Percentiles rank a stretch among this genome's conserved stretches.
Evolutionary conservation across 2,888 invertebrate genomes (phyloP).

Genomic region (Tanypteryx hageni): DNA sequence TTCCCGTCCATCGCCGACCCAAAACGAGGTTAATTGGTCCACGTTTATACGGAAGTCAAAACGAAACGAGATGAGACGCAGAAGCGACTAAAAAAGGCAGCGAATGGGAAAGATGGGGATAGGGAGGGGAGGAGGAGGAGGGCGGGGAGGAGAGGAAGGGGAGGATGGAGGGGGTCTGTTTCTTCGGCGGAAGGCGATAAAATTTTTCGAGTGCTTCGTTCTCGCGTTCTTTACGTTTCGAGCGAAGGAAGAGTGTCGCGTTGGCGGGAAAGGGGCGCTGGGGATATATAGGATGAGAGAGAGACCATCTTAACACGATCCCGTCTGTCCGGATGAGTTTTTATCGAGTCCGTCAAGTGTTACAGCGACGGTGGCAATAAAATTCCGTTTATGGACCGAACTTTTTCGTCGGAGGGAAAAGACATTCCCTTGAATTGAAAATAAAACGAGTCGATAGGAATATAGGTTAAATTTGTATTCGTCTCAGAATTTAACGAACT

Average conservation of each 20-base stretch:
- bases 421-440: not conserved
- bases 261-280: not conserved
- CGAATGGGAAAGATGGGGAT: too few species aligned
- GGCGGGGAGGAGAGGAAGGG: not conserved
- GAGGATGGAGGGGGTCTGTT: not conserved
- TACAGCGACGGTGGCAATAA: not conserved
- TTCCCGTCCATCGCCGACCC: not conserved
- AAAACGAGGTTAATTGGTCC: constrained; percentile 30
- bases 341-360: not conserved
- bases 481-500: not conserved
- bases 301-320: not conserved
- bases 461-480: not conserved
- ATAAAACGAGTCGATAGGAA: not conserved
- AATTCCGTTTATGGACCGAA: constrained; percentile 8
- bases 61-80: not conserved
- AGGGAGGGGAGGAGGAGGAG: not conserved
- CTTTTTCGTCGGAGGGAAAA: not conserved
- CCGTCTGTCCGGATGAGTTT: not conserved
- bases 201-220: not conserved
- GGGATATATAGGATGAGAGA: not conserved
- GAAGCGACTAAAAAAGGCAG: too few species aligned
- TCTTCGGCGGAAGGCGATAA: not conserved
- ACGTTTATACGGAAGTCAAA: not conserved
- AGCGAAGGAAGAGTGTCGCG: not conserved
- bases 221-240: not conserved